Evolutionary conservation across 1,140 invertebrate genomes (phyloP).

Genomic region (Wiebesia pumilae): DNA sequence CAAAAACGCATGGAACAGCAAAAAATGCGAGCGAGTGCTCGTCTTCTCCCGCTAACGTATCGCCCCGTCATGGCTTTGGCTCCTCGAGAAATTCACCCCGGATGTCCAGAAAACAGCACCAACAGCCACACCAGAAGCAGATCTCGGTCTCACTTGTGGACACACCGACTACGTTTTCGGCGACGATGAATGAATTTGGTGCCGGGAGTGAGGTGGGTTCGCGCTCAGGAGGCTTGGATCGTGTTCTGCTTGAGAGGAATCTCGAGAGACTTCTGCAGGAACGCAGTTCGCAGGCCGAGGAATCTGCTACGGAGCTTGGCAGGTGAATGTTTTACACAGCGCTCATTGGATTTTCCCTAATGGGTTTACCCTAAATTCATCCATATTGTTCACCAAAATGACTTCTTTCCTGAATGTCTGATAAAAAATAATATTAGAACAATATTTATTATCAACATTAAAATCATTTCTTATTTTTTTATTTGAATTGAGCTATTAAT

Average conservation of each 20-base stretch:
- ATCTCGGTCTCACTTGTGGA: conserved; percentile 66
- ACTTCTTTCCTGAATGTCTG: too few relatives aligned
- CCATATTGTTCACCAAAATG: too few relatives aligned
- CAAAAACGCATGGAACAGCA: conserved; percentile 59
- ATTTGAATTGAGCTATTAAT: too few relatives aligned
- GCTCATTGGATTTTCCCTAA: conserved; percentile 3
- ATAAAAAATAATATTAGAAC: too few relatives aligned
- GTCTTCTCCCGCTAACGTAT: conserved; percentile 66
- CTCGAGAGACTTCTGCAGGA: conserved; percentile 76
- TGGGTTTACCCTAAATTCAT: too few relatives aligned
- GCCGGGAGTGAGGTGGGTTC: conserved; percentile 53
- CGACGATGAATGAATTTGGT: conserved; percentile 48
- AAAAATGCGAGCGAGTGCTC: conserved; percentile 65
- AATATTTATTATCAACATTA: too few relatives aligned
- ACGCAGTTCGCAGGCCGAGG: conserved; percentile 64
- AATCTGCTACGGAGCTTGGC: conserved; percentile 66
- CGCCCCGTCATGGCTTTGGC: conserved; percentile 65
- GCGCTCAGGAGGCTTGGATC: conserved; percentile 75
- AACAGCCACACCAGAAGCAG: conserved; percentile 61
- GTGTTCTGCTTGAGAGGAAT: conserved; percentile 78
- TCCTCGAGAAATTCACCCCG: conserved; percentile 70
- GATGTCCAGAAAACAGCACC: conserved; percentile 65
- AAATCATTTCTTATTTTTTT: too few relatives aligned
- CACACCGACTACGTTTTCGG: conserved; percentile 61
- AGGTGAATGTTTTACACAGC: conserved; percentile 58